Evolutionary conservation across 2,113 vertebrate genomes (phyloP), one percentile per base, ranked within the genome.

Genomic region (Aspiorhynchus laticeps): DNA sequence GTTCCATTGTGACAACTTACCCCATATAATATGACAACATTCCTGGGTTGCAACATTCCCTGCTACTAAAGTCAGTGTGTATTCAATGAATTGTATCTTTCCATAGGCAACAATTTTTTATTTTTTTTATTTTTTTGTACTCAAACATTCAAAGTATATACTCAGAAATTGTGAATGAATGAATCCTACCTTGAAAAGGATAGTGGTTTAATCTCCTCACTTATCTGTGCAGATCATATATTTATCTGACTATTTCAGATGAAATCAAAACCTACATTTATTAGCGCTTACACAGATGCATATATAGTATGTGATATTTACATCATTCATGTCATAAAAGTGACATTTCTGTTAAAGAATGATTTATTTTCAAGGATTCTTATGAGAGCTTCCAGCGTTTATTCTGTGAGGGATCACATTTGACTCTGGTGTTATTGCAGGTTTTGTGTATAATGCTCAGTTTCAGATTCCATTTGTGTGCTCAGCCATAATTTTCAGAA

Each of bases 361-460:
- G 61, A 31, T 82, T 31, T 38, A 59, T 38, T 61, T 46, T 31
- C 15, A 33, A 31, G 14, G n/a, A 83, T 69, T 43, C 24, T 10
- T 21, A 12, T 67, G 61, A 83, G 46, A 31, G 46, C 75, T 28
- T 31, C 12, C 8, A 67, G 17, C 7, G 33, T 61, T 80, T 59
- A 61, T 80, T 11, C 10, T 80, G 33, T 41, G 24, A 38, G 31
- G 28, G 59, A 81, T 46, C 28, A 12, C 28, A 8, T 51, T 83
- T 83, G 11, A 69, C 63, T 69, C n/a, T 31, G 19, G 17, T 31
- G 80, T 71, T 83, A 83, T 83, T 83, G 28, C 63, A 83, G 63
- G 78, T 81, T 75, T 65, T 51, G 26, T 33, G 43, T 69, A 24
- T 83, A 83, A 83, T 51, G 19, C 63, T 83, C 43, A 69, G 63